Evolutionary conservation across 2,797 vertebrate species (phyloP).

Genomic region (Lithobates sylvaticus): DNA sequence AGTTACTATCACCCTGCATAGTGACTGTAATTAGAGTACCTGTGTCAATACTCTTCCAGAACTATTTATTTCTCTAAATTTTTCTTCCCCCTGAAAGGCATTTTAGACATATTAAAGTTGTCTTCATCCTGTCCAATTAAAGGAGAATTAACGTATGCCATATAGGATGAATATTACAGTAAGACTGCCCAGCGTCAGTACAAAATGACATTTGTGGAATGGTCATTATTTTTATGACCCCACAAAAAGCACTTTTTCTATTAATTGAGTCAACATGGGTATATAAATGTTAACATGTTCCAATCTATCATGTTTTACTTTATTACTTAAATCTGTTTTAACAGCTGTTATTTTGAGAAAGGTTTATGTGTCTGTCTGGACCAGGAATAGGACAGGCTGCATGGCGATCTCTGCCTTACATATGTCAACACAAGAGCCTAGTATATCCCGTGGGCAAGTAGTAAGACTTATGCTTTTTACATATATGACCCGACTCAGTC

Average conservation of each 20-base stretch:
- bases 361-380: conserved; percentile 42
- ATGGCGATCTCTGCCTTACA: conserved; percentile 6
- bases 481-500: neutral
- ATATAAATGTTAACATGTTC: conserved; percentile 10
- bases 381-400: neutral
- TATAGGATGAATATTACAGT: neutral
- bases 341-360: conserved; percentile 25
- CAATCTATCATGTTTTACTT: conserved; percentile 23
- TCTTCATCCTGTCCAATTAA: neutral
- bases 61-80: neutral
- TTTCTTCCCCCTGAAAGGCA: neutral
- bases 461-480: neutral
- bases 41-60: neutral
- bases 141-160: neutral
- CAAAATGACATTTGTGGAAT: conserved; percentile 7
- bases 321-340: conserved; percentile 24
- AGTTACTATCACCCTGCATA: neutral
- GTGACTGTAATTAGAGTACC: neutral
- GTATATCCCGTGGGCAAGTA: neutral
- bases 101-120: neutral
- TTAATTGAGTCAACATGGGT: conserved; percentile 18
- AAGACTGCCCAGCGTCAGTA: neutral
- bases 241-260: conserved; percentile 24
- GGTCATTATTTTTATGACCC: conserved; percentile 24
- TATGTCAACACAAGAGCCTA: conserved; percentile 20